Evolutionary conservation across 2,888 invertebrate species (phyloP), one percentile per base, ranked within the genome.

Genomic region (Euzophera pinguis): DNA sequence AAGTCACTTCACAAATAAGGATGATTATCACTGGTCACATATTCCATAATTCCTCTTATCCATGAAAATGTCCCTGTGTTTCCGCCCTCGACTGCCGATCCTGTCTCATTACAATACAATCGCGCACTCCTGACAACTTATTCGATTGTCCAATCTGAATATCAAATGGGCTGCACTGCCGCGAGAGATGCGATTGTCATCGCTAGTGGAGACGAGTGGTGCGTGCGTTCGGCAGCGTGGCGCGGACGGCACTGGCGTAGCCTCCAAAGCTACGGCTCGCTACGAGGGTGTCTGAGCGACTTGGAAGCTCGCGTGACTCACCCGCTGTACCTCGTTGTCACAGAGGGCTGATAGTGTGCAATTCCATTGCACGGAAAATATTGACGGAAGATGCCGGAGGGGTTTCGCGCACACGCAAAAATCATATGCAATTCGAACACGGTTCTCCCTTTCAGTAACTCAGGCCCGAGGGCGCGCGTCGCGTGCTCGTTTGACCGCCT

Each of bases 301-400:
- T 75, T 71, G 62, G 69, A 87, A 87, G 86, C 85, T 87, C 79
- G 65, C 64, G 64, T 75, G 75, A 75, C 67, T 76, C 73, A 78
- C 62, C 59, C 58, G 54, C 54, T 59, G 56, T 57, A 56, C 55
- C 6, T 50, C 41, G 8, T 49, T 45, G 50, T 47, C 50, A 55
- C 54, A 42, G 53, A 52, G 53, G 55, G 56, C 52, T 54, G 48
- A 52, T 59, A 50, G 42, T 56, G 35, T 57, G 52, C 50, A 54
- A 53, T 47, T 51, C 55, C 68, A 67, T 71, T 64, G 58, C 60
- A 59, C 56, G 65, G 64, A 67, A 68, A 68, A 68, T 66, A 57
- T 69, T 53, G 52, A 62, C 45, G 58, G 66, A 62, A 65, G 71
- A 59, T 39, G 50, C 53, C 50, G 9, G 35, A 43, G 37, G 42